A percentile compares a stretch with the other conserved stretches of the same genome.
Conservation (phyloP, 2,888 invertebrate genomes). For the Himalopsyche anomala region DNA sequence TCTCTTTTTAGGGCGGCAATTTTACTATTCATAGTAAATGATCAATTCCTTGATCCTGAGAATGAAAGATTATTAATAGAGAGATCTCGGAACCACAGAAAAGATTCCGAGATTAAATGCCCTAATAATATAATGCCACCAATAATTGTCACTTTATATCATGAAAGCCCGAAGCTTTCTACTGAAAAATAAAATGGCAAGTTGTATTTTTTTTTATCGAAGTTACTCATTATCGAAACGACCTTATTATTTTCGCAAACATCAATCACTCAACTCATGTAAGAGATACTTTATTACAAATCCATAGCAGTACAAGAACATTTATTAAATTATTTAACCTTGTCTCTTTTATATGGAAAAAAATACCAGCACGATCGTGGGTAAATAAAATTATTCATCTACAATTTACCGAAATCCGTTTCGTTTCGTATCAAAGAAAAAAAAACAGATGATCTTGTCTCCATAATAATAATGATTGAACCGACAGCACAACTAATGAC, state of each 20-base stretch:
- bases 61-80: too few relatives aligned
- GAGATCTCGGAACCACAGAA: too few relatives aligned
- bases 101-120: too few relatives aligned
- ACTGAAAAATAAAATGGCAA: too few relatives aligned
- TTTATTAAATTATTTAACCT: constrained; percentile 11
- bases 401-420: constrained; percentile 12
- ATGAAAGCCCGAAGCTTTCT: too few relatives aligned
- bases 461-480: not conserved
- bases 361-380: constrained; percentile 23
- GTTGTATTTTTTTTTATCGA: too few relatives aligned
- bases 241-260: not conserved
- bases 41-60: too few relatives aligned
- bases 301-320: not conserved
- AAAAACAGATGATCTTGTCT: constrained; percentile 29
- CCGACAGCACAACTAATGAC: not conserved
- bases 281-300: not conserved
- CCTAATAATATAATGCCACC: too few relatives aligned
- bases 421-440: constrained; percentile 1
- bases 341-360: not conserved
- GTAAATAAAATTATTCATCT: constrained; percentile 31
- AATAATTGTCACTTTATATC: too few relatives aligned
- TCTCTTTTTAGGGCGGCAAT: too few relatives aligned
- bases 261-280: not conserved
- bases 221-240: not conserved
- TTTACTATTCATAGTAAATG: too few relatives aligned